phyloP scores from a whole-genome alignment of 2,113 vertebrate species.

The Sprattus sprattus region DNA sequence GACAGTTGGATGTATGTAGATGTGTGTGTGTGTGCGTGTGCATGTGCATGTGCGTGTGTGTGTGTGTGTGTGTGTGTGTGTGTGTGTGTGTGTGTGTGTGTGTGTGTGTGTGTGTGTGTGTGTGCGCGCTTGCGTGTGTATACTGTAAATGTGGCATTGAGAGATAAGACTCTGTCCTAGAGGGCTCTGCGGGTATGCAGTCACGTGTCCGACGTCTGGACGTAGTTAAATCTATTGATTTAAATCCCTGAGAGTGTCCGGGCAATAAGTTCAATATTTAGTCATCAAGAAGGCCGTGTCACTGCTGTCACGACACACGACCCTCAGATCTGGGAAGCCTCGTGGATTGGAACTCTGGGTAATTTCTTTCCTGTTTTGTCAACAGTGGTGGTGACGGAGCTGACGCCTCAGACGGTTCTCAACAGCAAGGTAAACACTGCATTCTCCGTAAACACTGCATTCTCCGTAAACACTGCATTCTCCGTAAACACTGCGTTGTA shows the following conservation, averaged over 20 bases:
- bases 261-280: no score
- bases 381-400: conserved; percentile 48
- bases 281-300: no score
- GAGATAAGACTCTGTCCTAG: not conserved
- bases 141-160: conserved; percentile 32
- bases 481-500: no score
- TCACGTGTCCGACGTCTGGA: not conserved
- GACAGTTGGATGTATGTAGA: not conserved
- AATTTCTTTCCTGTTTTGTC: not conserved
- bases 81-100: not conserved
- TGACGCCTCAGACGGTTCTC: conserved; percentile 55
- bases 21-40: not conserved
- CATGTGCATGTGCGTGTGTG: not conserved
- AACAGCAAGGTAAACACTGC: conserved; percentile 69
- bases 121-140: conserved; percentile 26
- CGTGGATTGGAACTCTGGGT: not conserved
- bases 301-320: not conserved
- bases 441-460: no score
- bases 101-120: not conserved
- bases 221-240: not conserved
- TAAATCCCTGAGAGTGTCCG: no score
- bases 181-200: not conserved
- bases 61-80: not conserved
- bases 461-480: no score
- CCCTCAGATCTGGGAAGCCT: not conserved